Conservation (phyloP, 2,797 vertebrate genomes). For the Bradypodion pumilum region DNA sequence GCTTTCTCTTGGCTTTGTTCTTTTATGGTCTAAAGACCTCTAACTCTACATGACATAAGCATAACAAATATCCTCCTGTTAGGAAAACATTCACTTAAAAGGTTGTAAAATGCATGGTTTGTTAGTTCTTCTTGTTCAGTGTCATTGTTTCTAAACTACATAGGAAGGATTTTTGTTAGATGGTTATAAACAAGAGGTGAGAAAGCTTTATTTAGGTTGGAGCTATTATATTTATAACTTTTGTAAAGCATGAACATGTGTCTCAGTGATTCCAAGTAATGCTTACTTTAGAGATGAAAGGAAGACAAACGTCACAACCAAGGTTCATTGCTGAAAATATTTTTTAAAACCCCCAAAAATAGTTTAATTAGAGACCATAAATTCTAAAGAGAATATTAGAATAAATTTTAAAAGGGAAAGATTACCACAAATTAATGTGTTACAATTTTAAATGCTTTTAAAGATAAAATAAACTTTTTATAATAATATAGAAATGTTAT, state of each 20-base stretch:
- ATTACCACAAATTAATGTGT: too few relatives aligned
- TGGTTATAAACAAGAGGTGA: conserved; percentile 29
- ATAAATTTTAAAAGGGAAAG: too few relatives aligned
- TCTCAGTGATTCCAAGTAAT: conserved; percentile 17
- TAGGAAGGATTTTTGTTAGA: conserved; percentile 11
- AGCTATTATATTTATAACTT: conserved; percentile 19
- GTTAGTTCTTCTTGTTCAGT: conserved; percentile 23
- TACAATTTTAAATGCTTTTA: too few relatives aligned
- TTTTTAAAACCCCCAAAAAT: too few relatives aligned
- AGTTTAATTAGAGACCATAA: too few relatives aligned
- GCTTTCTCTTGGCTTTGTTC: conserved; percentile 4
- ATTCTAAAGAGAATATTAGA: too few relatives aligned
- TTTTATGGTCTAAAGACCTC: conserved; percentile 1
- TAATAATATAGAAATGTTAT: too few relatives aligned
- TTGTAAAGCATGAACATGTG: conserved; percentile 20
- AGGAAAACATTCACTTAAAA: fast-evolving
- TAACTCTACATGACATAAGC: not conserved
- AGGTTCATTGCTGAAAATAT: conserved; percentile 23
- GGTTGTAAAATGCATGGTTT: conserved; percentile 33
- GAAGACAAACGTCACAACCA: conserved; percentile 6
- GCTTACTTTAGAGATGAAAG: conserved; percentile 12
- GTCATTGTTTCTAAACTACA: conserved; percentile 19
- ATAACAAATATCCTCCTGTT: conserved; percentile 16
- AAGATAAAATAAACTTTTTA: too few relatives aligned
- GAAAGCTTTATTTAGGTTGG: conserved; percentile 6